Base-by-base conservation (phyloP, 2,888 invertebrate genomes). In the Eristalis arbustorum region DNA sequence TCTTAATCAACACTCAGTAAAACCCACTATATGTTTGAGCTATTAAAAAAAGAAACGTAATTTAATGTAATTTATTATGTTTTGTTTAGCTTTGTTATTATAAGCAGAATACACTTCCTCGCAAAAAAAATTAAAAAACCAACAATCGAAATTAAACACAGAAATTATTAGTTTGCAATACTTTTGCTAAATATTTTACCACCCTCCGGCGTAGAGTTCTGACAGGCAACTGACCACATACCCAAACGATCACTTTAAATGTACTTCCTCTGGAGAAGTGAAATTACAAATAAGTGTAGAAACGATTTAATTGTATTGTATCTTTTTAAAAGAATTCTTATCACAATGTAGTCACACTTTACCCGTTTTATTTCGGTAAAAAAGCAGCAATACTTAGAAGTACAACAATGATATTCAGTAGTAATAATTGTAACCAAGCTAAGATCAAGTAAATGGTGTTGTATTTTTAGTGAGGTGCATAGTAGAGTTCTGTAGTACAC, bases 201-300 rank as follows among this genome's bases (percentile, higher is more conserved):
- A 91, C 91, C 92, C 92, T 91, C 88, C 90, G 89, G 89, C 89
- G 90, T 89, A 90, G 91, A 92, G 90, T 89, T 91, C 91, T 90
- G 91, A 90, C 90, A 89, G 90, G 89, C 91, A 92, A 92, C 92
- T 92, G 91, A 92, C 90, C 91, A 89, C 89, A 89, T 77, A 89
- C 85, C 83, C 87, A 68, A 76, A 84, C 87, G 89, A 89, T 89
- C 88, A 87, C 89, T 89, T 82, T 88, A 89, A 89, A 89, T 89
- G 89, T 89, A 89, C 88, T 89, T 88, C 89, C 71, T 83, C 74
- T 62, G 49, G 57, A 74, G 74, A 31, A 75, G 40, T 83, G 61
- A 67, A 83, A 71, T 78, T 74, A 78, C 77, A 78, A 11, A 77
- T 68, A 85, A 62, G 42, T 71, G 78, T 75, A 75, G 74, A 78